Percentiles rank a stretch among this genome's conserved stretches.
phyloP scores from a whole-genome alignment of 2,797 vertebrate genomes.

The Anguilla marmorata region DNA sequence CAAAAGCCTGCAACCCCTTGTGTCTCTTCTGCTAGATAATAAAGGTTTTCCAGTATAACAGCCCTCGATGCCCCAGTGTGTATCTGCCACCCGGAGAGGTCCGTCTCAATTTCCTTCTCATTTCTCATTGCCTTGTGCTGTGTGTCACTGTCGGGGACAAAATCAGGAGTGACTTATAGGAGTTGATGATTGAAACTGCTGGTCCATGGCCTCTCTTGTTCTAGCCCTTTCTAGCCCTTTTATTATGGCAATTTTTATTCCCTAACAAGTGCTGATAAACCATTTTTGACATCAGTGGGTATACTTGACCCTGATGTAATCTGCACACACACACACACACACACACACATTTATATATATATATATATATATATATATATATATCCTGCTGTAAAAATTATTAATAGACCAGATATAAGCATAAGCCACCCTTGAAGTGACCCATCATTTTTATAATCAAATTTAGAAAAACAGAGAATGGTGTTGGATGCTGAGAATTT shows the following conservation, averaged over 20 bases:
- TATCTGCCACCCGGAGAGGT: conserved; percentile 80
- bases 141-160: conserved; percentile 51
- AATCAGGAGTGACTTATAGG: not conserved
- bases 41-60: conserved; percentile 83
- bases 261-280: not conserved
- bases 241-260: not conserved
- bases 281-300: not conserved
- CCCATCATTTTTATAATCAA: not conserved
- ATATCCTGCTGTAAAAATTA: not conserved
- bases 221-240: not conserved
- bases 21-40: conserved; percentile 75
- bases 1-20: conserved; percentile 62
- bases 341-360: no score
- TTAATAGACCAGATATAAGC: not conserved
- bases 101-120: conserved; percentile 67
- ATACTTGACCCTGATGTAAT: not conserved
- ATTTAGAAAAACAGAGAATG: not conserved
- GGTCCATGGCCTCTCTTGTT: conserved; percentile 37
- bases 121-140: conserved; percentile 62
- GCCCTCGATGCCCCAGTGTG: conserved; percentile 73
- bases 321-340: no score
- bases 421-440: not conserved
- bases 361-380: no score
- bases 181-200: conserved; percentile 45
- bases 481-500: not conserved